Percentiles rank a stretch among this genome's conserved stretches.
phyloP scores from a whole-genome alignment of 2,888 invertebrate genomes.

The Lepidonotus clava region DNA sequence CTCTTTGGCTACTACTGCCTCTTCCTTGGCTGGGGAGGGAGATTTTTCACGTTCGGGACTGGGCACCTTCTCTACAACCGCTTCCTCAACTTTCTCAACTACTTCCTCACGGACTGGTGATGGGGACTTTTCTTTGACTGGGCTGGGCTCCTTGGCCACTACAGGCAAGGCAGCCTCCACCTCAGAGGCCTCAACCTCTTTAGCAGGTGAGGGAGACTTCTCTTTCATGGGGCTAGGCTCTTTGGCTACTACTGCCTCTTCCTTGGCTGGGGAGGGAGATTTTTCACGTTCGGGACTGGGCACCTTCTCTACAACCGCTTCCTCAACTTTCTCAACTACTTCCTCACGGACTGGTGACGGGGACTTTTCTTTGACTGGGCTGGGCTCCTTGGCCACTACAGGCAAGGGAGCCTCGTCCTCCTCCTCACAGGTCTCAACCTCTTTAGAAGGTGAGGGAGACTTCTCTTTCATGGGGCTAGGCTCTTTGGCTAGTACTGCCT shows the following conservation, averaged over 20 bases:
- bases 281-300: slow-evolving; percentile 1
- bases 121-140: slow-evolving; percentile 23
- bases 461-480: no score
- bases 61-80: slow-evolving; percentile 15
- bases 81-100: slow-evolving; percentile 20
- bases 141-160: slow-evolving; percentile 8
- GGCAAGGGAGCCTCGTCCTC: no score
- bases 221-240: neutral
- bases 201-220: neutral
- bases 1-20: slow-evolving; percentile 1
- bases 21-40: neutral
- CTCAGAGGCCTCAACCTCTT: neutral
- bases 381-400: no score
- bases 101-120: neutral
- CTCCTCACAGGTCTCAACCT: no score
- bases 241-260: slow-evolving; percentile 18
- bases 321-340: slow-evolving; percentile 11
- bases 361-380: no score
- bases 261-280: neutral
- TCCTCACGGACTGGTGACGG: neutral
- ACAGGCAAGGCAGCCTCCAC: neutral
- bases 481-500: no score
- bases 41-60: slow-evolving; percentile 16
- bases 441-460: no score
- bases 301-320: neutral